Evolutionary conservation across 2,797 vertebrate species (phyloP).

Genomic region (Phataginus tricuspis): DNA sequence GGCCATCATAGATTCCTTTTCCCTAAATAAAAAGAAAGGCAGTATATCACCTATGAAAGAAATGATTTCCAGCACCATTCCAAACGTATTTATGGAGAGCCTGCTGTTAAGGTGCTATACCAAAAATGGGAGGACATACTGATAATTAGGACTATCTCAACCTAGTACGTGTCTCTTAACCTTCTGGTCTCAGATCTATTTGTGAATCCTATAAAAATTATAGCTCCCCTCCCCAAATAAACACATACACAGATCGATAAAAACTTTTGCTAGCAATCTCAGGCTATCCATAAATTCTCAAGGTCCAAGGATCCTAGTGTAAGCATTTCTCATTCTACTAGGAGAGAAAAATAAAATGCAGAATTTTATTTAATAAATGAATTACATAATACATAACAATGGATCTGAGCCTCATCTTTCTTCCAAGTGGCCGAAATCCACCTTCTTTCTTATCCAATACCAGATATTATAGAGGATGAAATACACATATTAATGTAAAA

Average conservation of each 20-base stretch:
- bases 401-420: background rate
- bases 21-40: background rate
- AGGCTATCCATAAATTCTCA: background rate
- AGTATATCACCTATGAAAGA: background rate
- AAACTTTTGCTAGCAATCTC: background rate
- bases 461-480: background rate
- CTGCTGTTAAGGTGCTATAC: background rate
- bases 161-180: background rate
- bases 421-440: background rate
- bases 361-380: background rate
- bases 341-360: background rate
- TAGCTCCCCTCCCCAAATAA: background rate
- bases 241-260: background rate
- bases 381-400: background rate
- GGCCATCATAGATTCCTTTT: background rate
- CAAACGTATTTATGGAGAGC: background rate
- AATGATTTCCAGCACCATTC: background rate
- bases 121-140: background rate
- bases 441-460: conserved; percentile 43
- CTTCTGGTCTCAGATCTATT: background rate
- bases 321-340: background rate
- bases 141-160: background rate
- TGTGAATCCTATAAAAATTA: background rate
- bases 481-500: background rate
- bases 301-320: background rate